Base-by-base conservation (phyloP, 1,140 invertebrate species). In the Hirudo medicinalis region DNA sequence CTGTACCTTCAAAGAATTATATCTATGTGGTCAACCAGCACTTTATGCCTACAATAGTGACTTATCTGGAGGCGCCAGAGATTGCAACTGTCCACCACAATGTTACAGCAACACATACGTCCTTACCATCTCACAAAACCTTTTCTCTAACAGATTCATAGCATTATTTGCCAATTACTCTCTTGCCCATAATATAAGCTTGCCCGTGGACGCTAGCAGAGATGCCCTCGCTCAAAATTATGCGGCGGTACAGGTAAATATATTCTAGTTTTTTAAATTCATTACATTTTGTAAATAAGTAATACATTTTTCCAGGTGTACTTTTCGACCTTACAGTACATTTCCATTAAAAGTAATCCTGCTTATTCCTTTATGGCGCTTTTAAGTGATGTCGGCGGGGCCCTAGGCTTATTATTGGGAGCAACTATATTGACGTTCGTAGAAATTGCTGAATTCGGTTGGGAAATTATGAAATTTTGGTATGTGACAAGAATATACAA, bases 31-130 rank as follows among this genome's bases (percentile, higher is more conserved):
- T 27, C 29, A 68, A 40, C n/a, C 27, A 15, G 67, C 67, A 36
- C 67, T 68, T 13, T 68, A 32, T 36, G 36, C 22, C 0, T 68
- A 32, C 20, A 32, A 32, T 13, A 68, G 36, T 22, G 67, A 68
- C n/a, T 32, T 63, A 32, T 6, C 57, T 22, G 36, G n/a, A 36
- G 67, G 67, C 13, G 29, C 27, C 9, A 68, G 67, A 36, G 36
- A 22, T 43, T 68, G 67, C 67, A 32, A 36, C 67, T 68, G 67
- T 40, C 67, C 67, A 15, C 67, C 67, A 22, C 67, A 68, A 36
- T 68, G 67, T 20, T 22, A 6, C 8, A 36, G 29, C 67, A 68
- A 32, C 29, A 32, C 27, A 22, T 68, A 68, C 67, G n/a, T 29
- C 11, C 40, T 36, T 22, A 43, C 67, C 27, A 22, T 68, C 40